A percentile compares a stretch with the other conserved stretches of the same genome.
These are phyloP conservation scores for Odontocolon sp. DNA, from an alignment of 2,888 invertebrate species.

Conservation along the genomic window DNA sequence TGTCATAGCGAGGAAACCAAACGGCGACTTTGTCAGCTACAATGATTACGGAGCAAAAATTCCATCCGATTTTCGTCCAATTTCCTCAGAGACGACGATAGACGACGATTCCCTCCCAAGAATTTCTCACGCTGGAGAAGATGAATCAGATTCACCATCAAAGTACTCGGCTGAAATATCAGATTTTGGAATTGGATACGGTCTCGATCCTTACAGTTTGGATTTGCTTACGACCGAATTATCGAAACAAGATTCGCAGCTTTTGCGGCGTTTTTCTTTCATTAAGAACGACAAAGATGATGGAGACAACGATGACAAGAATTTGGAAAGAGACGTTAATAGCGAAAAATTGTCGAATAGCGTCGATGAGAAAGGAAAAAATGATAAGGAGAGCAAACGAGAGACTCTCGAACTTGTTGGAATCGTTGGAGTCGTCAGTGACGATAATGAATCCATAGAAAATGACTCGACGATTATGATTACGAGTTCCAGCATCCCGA, in stretches of 20 bases:
- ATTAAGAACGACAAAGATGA: not conserved
- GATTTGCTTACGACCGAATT: too few relatives aligned
- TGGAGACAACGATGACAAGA: too few relatives aligned
- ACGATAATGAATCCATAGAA: not conserved
- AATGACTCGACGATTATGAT: not conserved
- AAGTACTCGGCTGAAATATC: slow-evolving; percentile 24
- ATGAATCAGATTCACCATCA: slow-evolving; percentile 25
- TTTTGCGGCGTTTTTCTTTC: too few relatives aligned
- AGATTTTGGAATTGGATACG: slow-evolving; percentile 28
- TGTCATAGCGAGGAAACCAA: slow-evolving; percentile 56
- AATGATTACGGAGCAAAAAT: slow-evolving; percentile 63
- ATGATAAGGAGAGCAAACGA: not conserved
- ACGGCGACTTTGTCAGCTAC: slow-evolving; percentile 64
- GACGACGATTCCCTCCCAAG: slow-evolving; percentile 10
- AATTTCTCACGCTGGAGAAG: not conserved
- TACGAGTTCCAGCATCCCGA: not conserved
- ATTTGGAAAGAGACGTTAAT: not conserved
- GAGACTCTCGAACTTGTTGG: slow-evolving; percentile 49
- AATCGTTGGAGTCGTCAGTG: slow-evolving; percentile 48
- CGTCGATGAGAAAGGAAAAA: not conserved
- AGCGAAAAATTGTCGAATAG: not conserved
- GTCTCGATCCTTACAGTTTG: slow-evolving; percentile 35
- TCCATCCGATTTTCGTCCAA: slow-evolving; percentile 51
- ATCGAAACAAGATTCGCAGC: too few relatives aligned
- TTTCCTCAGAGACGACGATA: slow-evolving; percentile 27